Percentiles rank a stretch among this genome's conserved stretches.
These are phyloP conservation scores for Catostylus mosaicus DNA, from an alignment of 30 jellyfish, hydroid and myxozoan species.

Conservation along the genomic window DNA sequence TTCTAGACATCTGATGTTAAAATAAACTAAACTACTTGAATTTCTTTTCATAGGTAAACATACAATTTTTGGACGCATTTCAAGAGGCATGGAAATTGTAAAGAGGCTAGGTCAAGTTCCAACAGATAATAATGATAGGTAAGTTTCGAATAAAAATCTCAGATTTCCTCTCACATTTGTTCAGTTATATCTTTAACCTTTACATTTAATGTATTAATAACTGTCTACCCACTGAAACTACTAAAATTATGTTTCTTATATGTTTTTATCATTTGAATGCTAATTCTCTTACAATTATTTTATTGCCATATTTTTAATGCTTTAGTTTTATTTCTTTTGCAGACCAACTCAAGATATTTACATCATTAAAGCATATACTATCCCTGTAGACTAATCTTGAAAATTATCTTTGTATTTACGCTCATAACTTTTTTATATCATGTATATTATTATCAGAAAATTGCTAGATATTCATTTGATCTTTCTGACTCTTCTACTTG, in stretches of 20 bases:
- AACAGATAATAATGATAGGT: conserved; percentile 92
- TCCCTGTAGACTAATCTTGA: conserved; percentile 54
- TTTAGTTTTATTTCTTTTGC: conserved; percentile 1
- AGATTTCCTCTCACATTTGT: not conserved
- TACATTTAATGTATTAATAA: too few relatives aligned
- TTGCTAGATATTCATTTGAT: too few relatives aligned
- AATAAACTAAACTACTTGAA: not conserved
- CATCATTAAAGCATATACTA: conserved; percentile 72
- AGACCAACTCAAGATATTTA: conserved; percentile 87
- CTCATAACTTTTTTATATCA: too few relatives aligned
- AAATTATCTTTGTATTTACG: too few relatives aligned
- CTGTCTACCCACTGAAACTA: too few relatives aligned
- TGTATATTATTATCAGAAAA: too few relatives aligned
- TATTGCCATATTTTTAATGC: too few relatives aligned
- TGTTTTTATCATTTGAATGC: not conserved
- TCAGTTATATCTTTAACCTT: too few relatives aligned
- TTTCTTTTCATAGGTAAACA: conserved; percentile 72
- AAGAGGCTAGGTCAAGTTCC: conserved; percentile 80
- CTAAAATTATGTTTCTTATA: too few relatives aligned
- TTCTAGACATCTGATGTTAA: too few relatives aligned
- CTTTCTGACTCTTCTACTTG: too few relatives aligned
- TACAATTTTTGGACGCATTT: conserved; percentile 90
- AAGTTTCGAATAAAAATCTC: not conserved
- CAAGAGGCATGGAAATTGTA: conserved; percentile 76
- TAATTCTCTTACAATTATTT: not conserved